These are phyloP conservation scores for Drosophila robusta DNA, from an alignment of 2,888 invertebrate species.

Conservation along the genomic window DNA sequence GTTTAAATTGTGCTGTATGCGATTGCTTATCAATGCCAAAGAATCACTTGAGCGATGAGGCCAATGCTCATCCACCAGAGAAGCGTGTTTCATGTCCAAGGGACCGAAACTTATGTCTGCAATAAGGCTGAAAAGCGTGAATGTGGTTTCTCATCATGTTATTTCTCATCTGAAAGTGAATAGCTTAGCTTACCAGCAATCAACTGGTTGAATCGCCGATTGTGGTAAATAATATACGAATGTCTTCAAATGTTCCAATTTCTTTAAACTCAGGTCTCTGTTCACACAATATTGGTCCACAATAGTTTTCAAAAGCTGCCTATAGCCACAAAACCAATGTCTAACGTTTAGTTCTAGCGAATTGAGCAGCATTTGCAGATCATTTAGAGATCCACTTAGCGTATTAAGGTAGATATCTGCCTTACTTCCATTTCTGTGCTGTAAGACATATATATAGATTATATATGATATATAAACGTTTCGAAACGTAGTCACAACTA, in stretches of 20 bases:
- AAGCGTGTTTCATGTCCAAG: constrained; percentile 15
- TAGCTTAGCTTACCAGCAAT: constrained; percentile 10
- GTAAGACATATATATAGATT: constrained; percentile 3
- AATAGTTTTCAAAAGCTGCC: constrained; percentile 1
- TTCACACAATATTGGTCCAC: constrained; percentile 18
- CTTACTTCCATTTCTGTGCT: constrained; percentile 16
- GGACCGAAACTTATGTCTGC: constrained; percentile 25
- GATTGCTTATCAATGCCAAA: constrained; percentile 10
- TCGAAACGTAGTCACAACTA: background rate
- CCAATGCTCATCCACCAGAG: constrained; percentile 22
- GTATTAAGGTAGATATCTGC: constrained; percentile 24
- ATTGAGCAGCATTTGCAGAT: constrained; percentile 8
- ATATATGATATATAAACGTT: background rate
- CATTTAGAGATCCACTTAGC: constrained; percentile 22
- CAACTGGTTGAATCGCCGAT: constrained; percentile 6
- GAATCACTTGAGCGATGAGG: constrained; percentile 23
- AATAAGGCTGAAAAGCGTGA: constrained; percentile 16
- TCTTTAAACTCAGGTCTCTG: constrained; percentile 13
- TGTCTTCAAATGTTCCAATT: constrained; percentile 25
- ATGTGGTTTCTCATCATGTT: no score
- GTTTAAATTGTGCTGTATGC: constrained; percentile 16
- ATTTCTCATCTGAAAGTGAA: background rate
- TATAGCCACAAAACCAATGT: constrained; percentile 25
- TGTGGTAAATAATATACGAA: constrained; percentile 23
- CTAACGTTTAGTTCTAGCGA: constrained; percentile 12